Evolutionary conservation across 2,113 vertebrate genomes (phyloP), one percentile per base, ranked within the genome.

Genomic region (Vidua chalybeata): DNA sequence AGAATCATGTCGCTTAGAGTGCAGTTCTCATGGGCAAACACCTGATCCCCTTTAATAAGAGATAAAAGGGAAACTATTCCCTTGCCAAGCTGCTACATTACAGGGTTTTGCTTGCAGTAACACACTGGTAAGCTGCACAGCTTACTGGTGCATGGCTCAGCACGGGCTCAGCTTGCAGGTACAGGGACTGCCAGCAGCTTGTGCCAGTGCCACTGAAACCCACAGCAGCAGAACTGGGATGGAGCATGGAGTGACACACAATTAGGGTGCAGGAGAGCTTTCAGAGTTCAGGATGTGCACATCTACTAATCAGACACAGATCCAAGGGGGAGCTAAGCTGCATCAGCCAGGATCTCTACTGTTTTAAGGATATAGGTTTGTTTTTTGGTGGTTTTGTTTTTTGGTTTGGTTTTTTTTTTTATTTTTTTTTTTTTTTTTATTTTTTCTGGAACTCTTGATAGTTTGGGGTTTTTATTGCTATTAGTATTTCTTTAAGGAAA

Each of bases 1-100:
- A 67, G 37, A 62, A n/a, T 90, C 93, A 39, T 68, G 84, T 97
- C 96, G 97, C 97, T 98, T 77, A 63, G 84, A 97, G 97, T 95
- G 71, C 55, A 95, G 81, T 95, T 97, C 98, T 97, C 94, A 94
- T 96, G 98, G 98, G 98, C 97, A 98, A 98, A 98, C 98, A 98
- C 97, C 98, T 98, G 98, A 98, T 98, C 97, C 98, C 98, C 93
- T 97, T 98, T 98, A 97, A 98, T 97, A 96, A 97, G 96, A 91
- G 93, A 97, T 94, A 97, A 97, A 97, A 96, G 85, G 80, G 85
- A 97, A 96, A 91, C 6, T 24, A 88, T 95, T 91, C 85, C 56
- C 79, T 76, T 74, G 75, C 86, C 74, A 52, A 80, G 90, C 93
- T 77, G 74, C 89, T 93, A 26, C 74, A 41, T 84, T 76, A 15